Percentiles rank a stretch among this genome's conserved stretches.
phyloP scores from a whole-genome alignment of 2,888 invertebrate genomes.

The Drosophila helvetica region DNA sequence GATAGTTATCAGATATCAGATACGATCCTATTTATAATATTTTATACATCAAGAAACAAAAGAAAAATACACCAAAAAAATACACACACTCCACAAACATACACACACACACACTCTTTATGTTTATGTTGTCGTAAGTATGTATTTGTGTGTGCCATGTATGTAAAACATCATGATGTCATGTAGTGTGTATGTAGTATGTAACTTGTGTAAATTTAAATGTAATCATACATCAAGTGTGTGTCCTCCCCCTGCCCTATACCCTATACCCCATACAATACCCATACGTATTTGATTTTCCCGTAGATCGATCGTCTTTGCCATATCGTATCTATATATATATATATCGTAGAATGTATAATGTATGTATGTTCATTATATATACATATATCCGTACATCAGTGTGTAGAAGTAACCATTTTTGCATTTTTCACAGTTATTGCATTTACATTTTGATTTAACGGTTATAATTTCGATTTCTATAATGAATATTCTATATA shows the following conservation, averaged over 20 bases:
- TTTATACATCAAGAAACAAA: neutral
- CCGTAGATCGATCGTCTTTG: neutral
- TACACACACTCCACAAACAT: neutral
- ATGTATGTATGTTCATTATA: neutral
- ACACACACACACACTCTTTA: neutral
- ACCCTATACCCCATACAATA: too few species aligned
- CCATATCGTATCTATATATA: neutral
- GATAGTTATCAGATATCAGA: neutral
- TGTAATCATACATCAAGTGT: slow-evolving; percentile 17
- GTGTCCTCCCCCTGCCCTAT: neutral
- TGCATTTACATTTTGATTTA: neutral
- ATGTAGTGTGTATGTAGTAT: slow-evolving; percentile 32
- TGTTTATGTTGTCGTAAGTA: slow-evolving; percentile 17
- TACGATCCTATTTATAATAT: neutral
- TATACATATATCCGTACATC: neutral
- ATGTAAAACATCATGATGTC: slow-evolving; percentile 39
- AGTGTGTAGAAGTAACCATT: neutral
- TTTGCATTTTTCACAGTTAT: neutral
- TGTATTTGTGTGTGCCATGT: slow-evolving; percentile 36
- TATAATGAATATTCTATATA: neutral
- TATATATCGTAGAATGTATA: neutral
- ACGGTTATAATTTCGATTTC: neutral
- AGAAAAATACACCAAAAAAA: neutral
- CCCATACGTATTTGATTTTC: neutral
- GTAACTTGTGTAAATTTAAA: slow-evolving; percentile 18